These are phyloP conservation scores for Conus betulinus DNA, from an alignment of 1,140 invertebrate genomes.

Conservation along the genomic window DNA sequence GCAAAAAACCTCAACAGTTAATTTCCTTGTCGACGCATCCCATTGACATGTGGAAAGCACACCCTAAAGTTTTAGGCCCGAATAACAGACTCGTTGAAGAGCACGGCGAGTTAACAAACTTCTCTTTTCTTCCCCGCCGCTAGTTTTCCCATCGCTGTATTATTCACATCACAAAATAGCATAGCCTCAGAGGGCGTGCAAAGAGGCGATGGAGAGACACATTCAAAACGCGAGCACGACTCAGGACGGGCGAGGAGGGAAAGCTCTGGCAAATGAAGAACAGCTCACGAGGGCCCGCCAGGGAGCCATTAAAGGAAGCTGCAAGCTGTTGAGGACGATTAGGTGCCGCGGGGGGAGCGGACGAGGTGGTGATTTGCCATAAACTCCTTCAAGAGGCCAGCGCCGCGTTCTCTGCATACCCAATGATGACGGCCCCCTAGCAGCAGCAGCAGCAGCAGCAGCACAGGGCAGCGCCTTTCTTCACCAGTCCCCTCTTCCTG, in stretches of 20 bases:
- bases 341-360: slow-evolving; percentile 27
- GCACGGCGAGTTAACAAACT: not conserved
- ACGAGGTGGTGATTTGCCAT: slow-evolving; percentile 5
- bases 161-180: slow-evolving; percentile 4
- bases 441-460: too few species aligned
- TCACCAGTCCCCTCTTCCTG: not conserved
- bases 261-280: not conserved
- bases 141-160: not conserved
- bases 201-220: not conserved
- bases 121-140: not conserved
- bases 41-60: not conserved
- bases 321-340: slow-evolving; percentile 33
- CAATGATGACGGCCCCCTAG: not conserved
- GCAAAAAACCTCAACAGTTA: not conserved
- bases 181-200: not conserved
- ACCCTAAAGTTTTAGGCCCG: not conserved
- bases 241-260: not conserved
- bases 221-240: slow-evolving; percentile 31
- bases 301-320: slow-evolving; percentile 33
- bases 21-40: not conserved
- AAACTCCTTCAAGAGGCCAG: slow-evolving; percentile 28
- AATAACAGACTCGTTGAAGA: not conserved
- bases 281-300: not conserved
- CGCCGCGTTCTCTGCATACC: slow-evolving; percentile 8
- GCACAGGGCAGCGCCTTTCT: not conserved